Evolutionary conservation across 37 sponge, comb jelly and placozoan species (phyloP).

Genomic region (Ephydatia muelleri): DNA sequence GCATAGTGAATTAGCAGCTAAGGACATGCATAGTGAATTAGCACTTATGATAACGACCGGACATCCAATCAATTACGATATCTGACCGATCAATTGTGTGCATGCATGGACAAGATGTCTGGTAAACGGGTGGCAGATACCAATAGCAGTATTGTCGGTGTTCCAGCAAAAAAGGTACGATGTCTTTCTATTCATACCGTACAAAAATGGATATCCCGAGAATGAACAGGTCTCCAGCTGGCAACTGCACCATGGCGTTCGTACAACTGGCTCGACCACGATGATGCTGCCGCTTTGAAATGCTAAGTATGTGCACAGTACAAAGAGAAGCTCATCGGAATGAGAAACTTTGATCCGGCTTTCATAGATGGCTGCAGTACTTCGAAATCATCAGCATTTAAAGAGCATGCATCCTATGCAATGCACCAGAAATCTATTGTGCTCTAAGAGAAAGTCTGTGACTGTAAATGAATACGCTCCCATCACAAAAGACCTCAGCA

Average conservation of each 20-base stretch:
- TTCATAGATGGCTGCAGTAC: constrained; percentile 24
- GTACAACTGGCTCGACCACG: background rate
- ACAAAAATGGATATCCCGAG: background rate
- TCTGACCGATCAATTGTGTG: background rate
- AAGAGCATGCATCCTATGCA: background rate
- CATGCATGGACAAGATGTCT: background rate
- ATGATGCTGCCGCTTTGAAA: background rate
- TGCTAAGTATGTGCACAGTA: background rate
- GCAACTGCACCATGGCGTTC: background rate
- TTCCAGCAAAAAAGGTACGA: background rate
- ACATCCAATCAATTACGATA: background rate
- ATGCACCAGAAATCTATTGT: constrained; percentile 3
- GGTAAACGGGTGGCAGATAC: background rate
- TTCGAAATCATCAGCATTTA: background rate
- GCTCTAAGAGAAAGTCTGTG: background rate
- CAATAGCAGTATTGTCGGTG: background rate
- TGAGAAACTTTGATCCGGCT: constrained; percentile 22
- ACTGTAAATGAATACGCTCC: constrained; percentile 6
- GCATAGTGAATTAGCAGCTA: too few relatives aligned
- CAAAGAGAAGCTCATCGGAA: too few relatives aligned
- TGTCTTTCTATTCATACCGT: background rate
- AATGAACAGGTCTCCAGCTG: background rate
- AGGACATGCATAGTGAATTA: too few relatives aligned
- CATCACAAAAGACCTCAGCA: constrained; percentile 6
- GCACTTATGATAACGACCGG: background rate